Percentiles rank a stretch among this genome's conserved stretches.
Evolutionary conservation across 1,140 invertebrate species (phyloP).

Genomic region (Bradysia coprophila): DNA sequence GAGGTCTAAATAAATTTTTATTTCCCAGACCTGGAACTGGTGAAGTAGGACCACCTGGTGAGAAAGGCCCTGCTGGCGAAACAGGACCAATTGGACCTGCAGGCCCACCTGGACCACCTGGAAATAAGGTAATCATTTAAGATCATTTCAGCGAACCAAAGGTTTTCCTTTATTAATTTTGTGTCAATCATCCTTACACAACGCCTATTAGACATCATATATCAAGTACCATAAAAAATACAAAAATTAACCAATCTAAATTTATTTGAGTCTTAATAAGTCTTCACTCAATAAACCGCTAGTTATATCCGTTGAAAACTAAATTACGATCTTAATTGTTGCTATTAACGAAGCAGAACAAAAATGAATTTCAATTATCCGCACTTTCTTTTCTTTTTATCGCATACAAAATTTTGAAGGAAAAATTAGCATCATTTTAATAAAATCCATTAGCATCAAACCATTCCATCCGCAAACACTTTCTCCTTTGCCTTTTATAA

Average conservation of each 20-base stretch:
- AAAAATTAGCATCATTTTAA: not conserved
- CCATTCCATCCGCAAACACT: not conserved
- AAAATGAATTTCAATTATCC: no score
- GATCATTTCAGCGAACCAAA: constrained; percentile 1
- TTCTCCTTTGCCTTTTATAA: not conserved
- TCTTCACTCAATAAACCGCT: not conserved
- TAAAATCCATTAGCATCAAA: not conserved
- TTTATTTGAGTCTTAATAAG: not conserved
- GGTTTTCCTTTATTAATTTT: not conserved
- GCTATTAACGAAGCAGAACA: no score
- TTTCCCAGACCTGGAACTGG: constrained; percentile 18
- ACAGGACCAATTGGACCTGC: constrained; percentile 41
- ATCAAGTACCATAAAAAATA: not conserved
- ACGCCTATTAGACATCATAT: not conserved
- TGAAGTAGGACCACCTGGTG: constrained; percentile 26
- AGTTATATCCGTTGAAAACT: no score
- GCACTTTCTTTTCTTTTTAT: not conserved
- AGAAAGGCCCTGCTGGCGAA: constrained; percentile 13
- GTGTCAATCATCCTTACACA: not conserved
- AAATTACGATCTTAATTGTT: no score
- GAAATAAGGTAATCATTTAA: constrained; percentile 42
- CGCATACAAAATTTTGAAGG: not conserved
- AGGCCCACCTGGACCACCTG: constrained; percentile 50
- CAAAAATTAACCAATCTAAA: not conserved
- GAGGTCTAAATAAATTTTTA: no score